phyloP scores from a whole-genome alignment of 53 echinoderm and acorn worm genomes.

The Apostichopus leukothele region DNA sequence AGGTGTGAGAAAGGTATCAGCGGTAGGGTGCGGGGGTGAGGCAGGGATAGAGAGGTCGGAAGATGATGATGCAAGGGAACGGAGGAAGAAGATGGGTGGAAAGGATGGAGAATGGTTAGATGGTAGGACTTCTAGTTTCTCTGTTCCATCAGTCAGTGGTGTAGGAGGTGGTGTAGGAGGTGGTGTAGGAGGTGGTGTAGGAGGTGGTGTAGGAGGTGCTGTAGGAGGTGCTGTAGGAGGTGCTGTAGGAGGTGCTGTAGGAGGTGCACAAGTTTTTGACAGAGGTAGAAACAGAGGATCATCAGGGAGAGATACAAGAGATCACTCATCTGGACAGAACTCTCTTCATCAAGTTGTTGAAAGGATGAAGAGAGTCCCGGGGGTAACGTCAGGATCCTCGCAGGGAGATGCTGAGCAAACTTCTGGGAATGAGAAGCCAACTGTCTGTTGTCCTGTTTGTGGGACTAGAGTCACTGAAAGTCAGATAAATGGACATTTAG shows the following conservation, averaged over 20 bases:
- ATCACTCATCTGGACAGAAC: neutral
- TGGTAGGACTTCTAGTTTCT: neutral
- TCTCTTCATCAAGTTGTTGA: constrained; percentile 12
- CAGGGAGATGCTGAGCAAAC: neutral
- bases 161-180: too few species aligned
- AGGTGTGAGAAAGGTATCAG: neutral
- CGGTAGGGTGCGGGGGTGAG: neutral
- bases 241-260: too few species aligned
- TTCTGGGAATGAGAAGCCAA: constrained; percentile 12
- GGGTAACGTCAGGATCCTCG: neutral
- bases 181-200: too few species aligned
- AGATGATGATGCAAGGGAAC: neutral
- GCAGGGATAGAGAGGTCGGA: neutral
- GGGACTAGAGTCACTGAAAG: constrained; percentile 43
- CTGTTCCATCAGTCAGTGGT: neutral
- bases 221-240: too few species aligned
- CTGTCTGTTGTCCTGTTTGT: constrained; percentile 56
- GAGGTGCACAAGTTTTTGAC: too few species aligned
- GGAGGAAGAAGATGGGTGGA: neutral
- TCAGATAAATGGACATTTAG: constrained; percentile 56
- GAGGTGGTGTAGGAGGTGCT: too few species aligned
- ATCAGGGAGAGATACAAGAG: too few species aligned
- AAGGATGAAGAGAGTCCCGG: constrained; percentile 20
- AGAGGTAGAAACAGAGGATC: too few species aligned
- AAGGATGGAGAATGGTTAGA: neutral